Evolutionary conservation across 2,113 vertebrate species (phyloP).

Genomic region (Phaethornis superciliosus): DNA sequence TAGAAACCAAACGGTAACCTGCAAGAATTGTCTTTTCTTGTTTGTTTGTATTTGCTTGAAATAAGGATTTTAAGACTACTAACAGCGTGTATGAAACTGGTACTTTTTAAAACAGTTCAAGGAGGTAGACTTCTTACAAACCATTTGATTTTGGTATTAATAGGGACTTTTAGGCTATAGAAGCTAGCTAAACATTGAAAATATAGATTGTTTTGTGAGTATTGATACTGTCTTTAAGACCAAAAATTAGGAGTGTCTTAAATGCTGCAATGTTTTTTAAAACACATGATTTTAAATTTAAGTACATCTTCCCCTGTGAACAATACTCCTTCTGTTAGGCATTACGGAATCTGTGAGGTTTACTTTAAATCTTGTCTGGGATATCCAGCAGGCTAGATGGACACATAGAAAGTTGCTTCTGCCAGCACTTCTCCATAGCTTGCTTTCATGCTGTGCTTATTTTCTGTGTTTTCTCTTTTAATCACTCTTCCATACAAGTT

Average conservation of each 20-base stretch:
- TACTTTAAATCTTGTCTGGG: not conserved
- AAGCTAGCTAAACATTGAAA: not conserved
- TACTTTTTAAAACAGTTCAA: not conserved
- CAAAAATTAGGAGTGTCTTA: not conserved
- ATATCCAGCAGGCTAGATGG: not conserved
- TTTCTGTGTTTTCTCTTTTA: constrained; percentile 25
- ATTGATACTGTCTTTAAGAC: not conserved
- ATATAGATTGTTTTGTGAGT: not conserved
- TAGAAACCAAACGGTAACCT: not conserved
- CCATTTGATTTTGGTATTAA: not conserved
- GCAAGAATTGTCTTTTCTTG: not conserved
- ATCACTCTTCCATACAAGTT: constrained; percentile 21
- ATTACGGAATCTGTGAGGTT: not conserved
- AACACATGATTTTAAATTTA: not conserved
- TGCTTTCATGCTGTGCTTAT: constrained; percentile 38
- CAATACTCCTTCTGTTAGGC: not conserved
- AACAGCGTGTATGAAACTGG: not conserved
- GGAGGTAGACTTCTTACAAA: not conserved
- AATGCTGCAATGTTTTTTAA: not conserved
- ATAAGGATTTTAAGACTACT: not conserved
- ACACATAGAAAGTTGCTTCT: constrained; percentile 26
- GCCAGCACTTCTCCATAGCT: not conserved
- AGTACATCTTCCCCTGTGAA: not conserved
- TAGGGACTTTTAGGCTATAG: not conserved
- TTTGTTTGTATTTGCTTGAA: not conserved